These are phyloP conservation scores for Siphlonurus alternatus DNA, from an alignment of 2,888 invertebrate genomes.

Conservation along the genomic window DNA sequence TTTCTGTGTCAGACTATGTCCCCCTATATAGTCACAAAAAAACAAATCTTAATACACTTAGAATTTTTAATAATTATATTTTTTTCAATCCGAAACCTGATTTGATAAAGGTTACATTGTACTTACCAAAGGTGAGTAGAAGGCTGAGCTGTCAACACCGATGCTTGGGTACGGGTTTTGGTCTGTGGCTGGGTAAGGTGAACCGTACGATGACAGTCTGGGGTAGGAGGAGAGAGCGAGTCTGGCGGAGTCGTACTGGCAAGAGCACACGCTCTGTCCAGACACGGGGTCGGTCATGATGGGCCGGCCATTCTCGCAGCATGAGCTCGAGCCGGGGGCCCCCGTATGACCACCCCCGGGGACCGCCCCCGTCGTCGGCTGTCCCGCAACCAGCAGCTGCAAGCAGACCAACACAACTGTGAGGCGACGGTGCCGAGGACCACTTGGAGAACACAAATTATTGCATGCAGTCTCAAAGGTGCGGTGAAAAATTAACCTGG, in stretches of 20 bases:
- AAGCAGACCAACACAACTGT: slow-evolving; percentile 20
- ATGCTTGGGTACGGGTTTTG: slow-evolving; percentile 88
- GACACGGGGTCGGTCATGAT: slow-evolving; percentile 86
- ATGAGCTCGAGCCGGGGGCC: slow-evolving; percentile 43
- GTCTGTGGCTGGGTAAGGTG: slow-evolving; percentile 78
- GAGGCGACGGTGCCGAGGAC: too few species aligned
- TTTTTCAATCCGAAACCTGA: too few species aligned
- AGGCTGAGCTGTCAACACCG: slow-evolving; percentile 84
- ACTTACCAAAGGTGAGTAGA: slow-evolving; percentile 91
- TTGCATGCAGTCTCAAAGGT: too few species aligned
- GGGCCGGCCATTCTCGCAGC: slow-evolving; percentile 83
- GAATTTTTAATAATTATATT: too few species aligned
- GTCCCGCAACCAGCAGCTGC: slow-evolving; percentile 54
- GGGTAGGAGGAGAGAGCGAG: slow-evolving; percentile 70
- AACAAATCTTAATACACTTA: too few species aligned
- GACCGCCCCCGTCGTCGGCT: slow-evolving; percentile 48
- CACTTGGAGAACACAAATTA: too few species aligned
- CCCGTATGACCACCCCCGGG: slow-evolving; percentile 40
- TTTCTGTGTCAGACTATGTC: too few species aligned
- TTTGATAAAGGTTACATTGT: too few species aligned
- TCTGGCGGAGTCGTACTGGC: slow-evolving; percentile 81
- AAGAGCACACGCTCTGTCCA: slow-evolving; percentile 85
- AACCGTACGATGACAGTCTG: slow-evolving; percentile 63
- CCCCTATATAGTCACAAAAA: too few species aligned
- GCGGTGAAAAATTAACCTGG: too few species aligned